A percentile compares a stretch with the other conserved stretches of the same genome.
phyloP scores from a whole-genome alignment of 2,888 invertebrate species.

The Periphyllus acericola region DNA sequence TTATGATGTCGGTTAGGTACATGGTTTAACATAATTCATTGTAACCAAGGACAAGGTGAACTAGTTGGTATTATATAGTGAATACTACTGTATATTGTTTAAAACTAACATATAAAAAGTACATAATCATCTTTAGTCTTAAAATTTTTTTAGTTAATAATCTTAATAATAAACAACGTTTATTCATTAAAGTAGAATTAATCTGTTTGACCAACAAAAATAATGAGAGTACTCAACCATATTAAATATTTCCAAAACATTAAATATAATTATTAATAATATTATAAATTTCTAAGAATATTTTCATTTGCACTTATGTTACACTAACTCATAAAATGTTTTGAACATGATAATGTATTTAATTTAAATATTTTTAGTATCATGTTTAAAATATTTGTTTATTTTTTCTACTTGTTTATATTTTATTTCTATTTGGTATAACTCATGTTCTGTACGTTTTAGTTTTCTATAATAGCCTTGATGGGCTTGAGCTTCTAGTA shows the following conservation, averaged over 20 bases:
- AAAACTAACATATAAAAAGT: conserved; percentile 12
- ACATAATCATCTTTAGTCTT: background rate
- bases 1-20: conserved; percentile 39
- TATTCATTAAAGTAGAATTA: background rate
- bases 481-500: conserved; percentile 6
- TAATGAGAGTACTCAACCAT: background rate
- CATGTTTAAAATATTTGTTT: background rate
- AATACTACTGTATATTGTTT: conserved; percentile 4
- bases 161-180: background rate
- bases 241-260: background rate
- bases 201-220: background rate
- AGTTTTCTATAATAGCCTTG: conserved; percentile 7
- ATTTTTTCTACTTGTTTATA: conserved; percentile 7
- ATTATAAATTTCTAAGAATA: too few species aligned
- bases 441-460: background rate
- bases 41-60: conserved; percentile 58
- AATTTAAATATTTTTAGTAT: background rate
- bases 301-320: background rate
- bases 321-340: background rate
- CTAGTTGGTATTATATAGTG: conserved; percentile 28
- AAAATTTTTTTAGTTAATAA: background rate
- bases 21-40: conserved; percentile 35
- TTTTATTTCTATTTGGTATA: background rate
- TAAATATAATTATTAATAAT: too few species aligned
- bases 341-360: background rate